phyloP scores from a whole-genome alignment of 2,113 vertebrate species.

The Laterallus jamaicensis region DNA sequence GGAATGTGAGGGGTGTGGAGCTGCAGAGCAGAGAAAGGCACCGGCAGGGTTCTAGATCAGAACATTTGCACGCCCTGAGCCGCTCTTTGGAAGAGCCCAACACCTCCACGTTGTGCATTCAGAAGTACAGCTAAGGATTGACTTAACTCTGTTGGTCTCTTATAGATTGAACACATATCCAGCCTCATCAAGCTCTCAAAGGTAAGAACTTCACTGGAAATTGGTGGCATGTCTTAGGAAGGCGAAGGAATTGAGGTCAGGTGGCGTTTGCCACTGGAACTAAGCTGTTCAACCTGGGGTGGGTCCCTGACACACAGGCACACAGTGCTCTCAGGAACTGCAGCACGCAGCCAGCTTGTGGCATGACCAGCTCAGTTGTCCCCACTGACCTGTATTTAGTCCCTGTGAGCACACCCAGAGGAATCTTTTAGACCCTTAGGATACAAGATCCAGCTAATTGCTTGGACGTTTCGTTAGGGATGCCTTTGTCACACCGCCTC shows the following conservation, averaged over 20 bases:
- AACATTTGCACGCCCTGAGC: not conserved
- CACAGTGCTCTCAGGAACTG: not conserved
- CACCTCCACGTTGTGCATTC: not conserved
- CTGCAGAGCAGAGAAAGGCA: not conserved
- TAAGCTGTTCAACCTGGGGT: not conserved
- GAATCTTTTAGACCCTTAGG: not conserved
- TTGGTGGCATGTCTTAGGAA: not conserved
- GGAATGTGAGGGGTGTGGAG: not conserved
- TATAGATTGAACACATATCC: constrained; percentile 97
- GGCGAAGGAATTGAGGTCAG: not conserved
- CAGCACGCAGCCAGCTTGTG: not conserved
- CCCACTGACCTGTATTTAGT: not conserved
- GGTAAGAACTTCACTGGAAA: constrained; percentile 72
- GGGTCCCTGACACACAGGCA: not conserved
- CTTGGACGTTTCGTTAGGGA: not conserved
- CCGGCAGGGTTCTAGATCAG: not conserved
- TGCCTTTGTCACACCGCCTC: fast-evolving
- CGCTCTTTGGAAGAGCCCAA: not conserved
- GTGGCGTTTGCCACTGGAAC: not conserved
- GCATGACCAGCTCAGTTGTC: not conserved
- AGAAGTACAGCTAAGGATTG: not conserved
- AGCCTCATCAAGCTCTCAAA: constrained; percentile 97
- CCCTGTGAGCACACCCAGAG: not conserved
- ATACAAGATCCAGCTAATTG: not conserved
- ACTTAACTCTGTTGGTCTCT: constrained; percentile 49